Conservation (phyloP, 2,797 vertebrate species). For the Etheostoma perlongum region DNA sequence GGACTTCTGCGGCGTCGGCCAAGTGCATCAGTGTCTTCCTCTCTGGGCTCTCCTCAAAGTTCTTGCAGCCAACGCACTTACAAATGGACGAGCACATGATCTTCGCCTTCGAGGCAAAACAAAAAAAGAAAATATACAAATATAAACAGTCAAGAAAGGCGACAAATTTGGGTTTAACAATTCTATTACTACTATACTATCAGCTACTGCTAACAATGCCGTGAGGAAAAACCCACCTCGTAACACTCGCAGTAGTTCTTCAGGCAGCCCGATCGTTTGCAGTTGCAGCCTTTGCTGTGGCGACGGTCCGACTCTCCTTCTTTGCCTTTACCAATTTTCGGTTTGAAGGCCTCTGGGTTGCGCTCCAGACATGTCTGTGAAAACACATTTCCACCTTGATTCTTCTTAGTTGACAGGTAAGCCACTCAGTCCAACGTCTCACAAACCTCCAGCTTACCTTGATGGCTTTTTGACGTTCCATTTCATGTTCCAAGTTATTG, state of each 20-base stretch:
- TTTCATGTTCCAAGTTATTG: conserved; percentile 98
- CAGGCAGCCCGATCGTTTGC: conserved; percentile 97
- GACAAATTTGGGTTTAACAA: background rate
- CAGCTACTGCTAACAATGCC: background rate
- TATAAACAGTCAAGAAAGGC: background rate
- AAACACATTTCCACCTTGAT: conserved; percentile 28
- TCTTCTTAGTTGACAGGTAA: background rate
- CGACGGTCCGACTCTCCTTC: conserved; percentile 96
- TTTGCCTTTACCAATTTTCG: conserved; percentile 98
- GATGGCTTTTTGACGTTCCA: conserved; percentile 97
- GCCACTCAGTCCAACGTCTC: background rate
- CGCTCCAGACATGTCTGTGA: conserved; percentile 95
- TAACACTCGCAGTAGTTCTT: conserved; percentile 99
- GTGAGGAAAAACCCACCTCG: conserved; percentile 84
- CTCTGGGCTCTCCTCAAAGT: conserved; percentile 98
- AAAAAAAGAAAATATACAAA: fast-evolving
- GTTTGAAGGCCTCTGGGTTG: conserved; percentile 99
- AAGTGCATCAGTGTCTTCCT: conserved; percentile 98
- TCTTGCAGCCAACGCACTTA: conserved; percentile 98
- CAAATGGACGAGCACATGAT: conserved; percentile 99
- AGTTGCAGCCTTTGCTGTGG: conserved; percentile 99
- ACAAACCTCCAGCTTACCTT: conserved; percentile 86
- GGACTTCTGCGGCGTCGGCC: conserved; percentile 96
- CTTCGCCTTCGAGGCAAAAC: conserved; percentile 88
- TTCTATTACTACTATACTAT: too few relatives aligned